Evolutionary conservation across 2,888 invertebrate genomes (phyloP).

Genomic region (Microctonus aethiopoides): DNA sequence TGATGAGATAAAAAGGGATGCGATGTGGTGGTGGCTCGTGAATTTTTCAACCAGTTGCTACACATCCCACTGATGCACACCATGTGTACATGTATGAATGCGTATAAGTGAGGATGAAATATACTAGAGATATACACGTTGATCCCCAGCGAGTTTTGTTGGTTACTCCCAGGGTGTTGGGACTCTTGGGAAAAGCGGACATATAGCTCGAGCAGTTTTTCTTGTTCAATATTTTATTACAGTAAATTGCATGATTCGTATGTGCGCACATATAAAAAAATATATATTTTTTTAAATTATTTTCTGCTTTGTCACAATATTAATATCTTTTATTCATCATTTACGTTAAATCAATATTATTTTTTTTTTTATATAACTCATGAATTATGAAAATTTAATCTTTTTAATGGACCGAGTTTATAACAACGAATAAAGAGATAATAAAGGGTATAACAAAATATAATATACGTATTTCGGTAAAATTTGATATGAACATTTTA

Average conservation of each 20-base stretch:
- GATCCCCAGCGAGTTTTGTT: conserved; percentile 32
- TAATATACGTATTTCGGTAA: too few species aligned
- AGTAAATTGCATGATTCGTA: conserved; percentile 60
- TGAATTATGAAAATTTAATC: too few species aligned
- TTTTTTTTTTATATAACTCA: too few species aligned
- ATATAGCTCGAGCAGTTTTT: conserved; percentile 51
- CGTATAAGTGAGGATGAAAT: conserved; percentile 14
- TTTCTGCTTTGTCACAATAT: neutral
- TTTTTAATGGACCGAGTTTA: too few species aligned
- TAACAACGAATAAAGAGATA: too few species aligned
- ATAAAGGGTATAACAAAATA: too few species aligned
- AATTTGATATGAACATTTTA: too few species aligned
- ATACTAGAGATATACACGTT: conserved; percentile 25
- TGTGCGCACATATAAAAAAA: conserved; percentile 7
- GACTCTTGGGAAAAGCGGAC: conserved; percentile 55
- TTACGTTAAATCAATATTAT: too few species aligned
- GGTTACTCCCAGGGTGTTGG: conserved; percentile 56
- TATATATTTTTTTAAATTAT: neutral
- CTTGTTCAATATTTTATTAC: conserved; percentile 60
- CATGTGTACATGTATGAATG: neutral
- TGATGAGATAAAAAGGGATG: conserved; percentile 64
- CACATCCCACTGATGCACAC: conserved; percentile 17
- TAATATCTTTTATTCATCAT: neutral
- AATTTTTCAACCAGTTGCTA: conserved; percentile 55
- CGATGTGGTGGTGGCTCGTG: conserved; percentile 50